Evolutionary conservation across 2,113 vertebrate genomes (phyloP).

Genomic region (Cinclus cinclus): DNA sequence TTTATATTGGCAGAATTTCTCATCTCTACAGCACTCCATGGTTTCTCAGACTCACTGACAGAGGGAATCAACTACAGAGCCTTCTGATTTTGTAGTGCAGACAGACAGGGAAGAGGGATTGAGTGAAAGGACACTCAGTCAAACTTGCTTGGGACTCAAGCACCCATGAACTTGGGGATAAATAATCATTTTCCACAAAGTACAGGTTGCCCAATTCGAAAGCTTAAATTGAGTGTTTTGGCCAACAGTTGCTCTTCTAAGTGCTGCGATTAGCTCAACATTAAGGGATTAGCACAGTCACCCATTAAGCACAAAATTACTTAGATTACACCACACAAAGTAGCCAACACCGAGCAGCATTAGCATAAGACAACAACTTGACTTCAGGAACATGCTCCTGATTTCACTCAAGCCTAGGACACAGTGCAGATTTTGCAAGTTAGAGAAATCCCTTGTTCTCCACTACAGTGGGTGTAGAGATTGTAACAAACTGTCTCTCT

Average conservation of each 20-base stretch:
- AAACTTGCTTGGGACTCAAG: accelerated
- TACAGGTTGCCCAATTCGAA: background rate
- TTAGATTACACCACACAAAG: background rate
- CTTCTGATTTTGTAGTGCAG: background rate
- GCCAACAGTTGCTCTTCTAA: background rate
- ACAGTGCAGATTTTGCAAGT: background rate
- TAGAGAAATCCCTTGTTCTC: background rate
- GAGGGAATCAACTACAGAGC: background rate
- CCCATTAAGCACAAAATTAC: background rate
- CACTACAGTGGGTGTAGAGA: accelerated
- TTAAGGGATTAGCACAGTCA: background rate
- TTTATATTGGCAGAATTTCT: background rate
- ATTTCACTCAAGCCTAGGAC: background rate
- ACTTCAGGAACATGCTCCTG: background rate
- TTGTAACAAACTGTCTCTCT: background rate
- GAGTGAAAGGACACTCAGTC: background rate
- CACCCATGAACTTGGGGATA: background rate
- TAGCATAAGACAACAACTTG: background rate
- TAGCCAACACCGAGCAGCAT: background rate
- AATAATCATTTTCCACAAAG: background rate
- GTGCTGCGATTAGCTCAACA: background rate
- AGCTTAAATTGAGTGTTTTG: background rate
- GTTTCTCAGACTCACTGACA: background rate
- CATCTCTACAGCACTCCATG: background rate
- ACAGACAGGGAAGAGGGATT: accelerated